phyloP scores from a whole-genome alignment of 2,113 vertebrate species.

The Gorsachius goisagi region DNA sequence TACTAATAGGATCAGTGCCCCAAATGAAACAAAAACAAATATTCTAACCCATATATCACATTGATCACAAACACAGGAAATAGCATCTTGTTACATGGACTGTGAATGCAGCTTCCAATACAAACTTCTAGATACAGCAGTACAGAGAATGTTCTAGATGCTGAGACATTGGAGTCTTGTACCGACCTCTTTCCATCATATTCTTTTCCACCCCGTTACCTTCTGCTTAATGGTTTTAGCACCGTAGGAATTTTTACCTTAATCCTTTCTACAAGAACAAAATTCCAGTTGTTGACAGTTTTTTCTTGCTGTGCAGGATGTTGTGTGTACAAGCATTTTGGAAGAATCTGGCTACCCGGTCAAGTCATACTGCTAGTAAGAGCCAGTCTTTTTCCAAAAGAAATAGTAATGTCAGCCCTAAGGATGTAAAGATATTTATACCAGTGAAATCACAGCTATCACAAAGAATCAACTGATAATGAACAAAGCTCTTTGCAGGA shows the following conservation, averaged over 20 bases:
- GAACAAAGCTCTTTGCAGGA: background rate
- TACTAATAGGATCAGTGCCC: background rate
- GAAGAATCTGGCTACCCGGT: background rate
- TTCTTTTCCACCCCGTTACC: background rate
- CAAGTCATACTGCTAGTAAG: background rate
- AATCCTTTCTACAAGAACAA: background rate
- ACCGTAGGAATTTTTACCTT: background rate
- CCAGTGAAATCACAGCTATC: background rate
- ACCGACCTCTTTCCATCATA: fast-evolving
- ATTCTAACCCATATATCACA: background rate
- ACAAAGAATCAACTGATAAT: background rate
- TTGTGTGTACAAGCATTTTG: background rate
- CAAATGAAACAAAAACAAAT: background rate
- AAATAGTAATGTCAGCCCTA: background rate
- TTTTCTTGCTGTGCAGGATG: background rate
- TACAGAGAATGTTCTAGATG: background rate
- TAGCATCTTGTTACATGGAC: background rate
- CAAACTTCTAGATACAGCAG: background rate
- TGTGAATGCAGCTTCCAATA: background rate
- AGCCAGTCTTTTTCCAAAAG: background rate
- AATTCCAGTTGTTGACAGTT: background rate
- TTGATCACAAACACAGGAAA: background rate
- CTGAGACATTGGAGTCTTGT: background rate
- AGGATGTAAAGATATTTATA: background rate
- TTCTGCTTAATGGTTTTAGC: background rate